Base-by-base conservation (phyloP, 2,113 vertebrate species). In the Himantopus leucocephalus region DNA sequence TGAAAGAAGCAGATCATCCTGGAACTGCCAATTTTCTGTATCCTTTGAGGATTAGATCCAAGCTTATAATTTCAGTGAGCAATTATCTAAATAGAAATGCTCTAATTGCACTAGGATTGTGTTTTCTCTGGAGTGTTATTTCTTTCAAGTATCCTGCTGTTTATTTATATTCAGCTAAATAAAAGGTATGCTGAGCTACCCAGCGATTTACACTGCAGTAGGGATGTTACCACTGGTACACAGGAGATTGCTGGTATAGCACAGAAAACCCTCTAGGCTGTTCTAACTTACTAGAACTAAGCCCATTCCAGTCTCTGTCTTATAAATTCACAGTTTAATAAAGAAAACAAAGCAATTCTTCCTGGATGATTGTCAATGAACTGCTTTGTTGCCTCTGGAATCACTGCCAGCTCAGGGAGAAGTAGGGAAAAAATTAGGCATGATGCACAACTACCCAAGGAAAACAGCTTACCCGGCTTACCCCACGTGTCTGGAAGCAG, bases 11-110 rank as follows among this genome's bases (percentile, higher is more conserved):
- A 70, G 64, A 91, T 89, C 84, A 89, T 82, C 74, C 76, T 79
- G 27, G 86, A 97, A 91, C 87, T 87, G 86, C 95, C 96, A 95
- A 94, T 97, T 97, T 97, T 91, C 84, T 77, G 34, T 81, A 77
- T 91, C 96, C 96, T 96, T 59, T 94, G 96, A 97, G 97, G 92
- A 96, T 96, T 94, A 91, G 82, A 95, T 96, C 87, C 94, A 96
- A 95, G 96, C 77, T 94, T 97, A 96, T 93, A 94, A 97, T 96
- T 98, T 97, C 97, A 96, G 89, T 75, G 56, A 91, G 96, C 95
- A 98, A 97, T 98, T 97, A 97, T 96, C 97, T 96, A 94, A 96
- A 96, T 93, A 96, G 94, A 96, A 97, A 97, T 96, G 93, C 95
- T 97, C 94, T 98, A 98, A 98, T 98, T 98, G 97, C 95, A 90